phyloP scores from a whole-genome alignment of 1,140 invertebrate species.

The Bombus balteatus region DNA sequence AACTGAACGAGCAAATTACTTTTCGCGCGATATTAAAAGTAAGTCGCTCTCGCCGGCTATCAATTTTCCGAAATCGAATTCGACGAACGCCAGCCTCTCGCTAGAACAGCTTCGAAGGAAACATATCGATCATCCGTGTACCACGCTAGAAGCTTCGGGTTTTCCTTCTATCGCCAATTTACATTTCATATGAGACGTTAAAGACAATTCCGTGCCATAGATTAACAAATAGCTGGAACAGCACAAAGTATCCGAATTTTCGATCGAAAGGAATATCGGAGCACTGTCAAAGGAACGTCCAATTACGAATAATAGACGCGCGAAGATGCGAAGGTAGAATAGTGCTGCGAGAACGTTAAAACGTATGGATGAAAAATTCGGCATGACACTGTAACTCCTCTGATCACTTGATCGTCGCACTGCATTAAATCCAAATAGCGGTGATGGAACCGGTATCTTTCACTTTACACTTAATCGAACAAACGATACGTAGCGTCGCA shows the following conservation, averaged over 20 bases:
- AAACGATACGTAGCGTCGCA: constrained; percentile 7
- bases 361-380: background rate
- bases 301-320: background rate
- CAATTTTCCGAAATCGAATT: background rate
- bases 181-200: background rate
- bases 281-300: too few species aligned
- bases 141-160: background rate
- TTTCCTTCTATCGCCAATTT: background rate
- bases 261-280: background rate
- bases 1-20: background rate
- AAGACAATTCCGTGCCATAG: too few species aligned
- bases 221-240: background rate
- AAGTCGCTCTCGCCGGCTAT: background rate
- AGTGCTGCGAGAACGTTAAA: background rate
- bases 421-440: constrained; percentile 29
- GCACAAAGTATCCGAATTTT: background rate
- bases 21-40: background rate
- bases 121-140: background rate
- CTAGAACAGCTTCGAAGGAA: background rate
- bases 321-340: background rate
- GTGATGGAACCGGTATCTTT: background rate
- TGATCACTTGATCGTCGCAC: constrained; percentile 32
- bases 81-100: background rate
- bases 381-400: background rate
- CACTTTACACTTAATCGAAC: constrained; percentile 45